Evolutionary conservation across 1,140 invertebrate genomes (phyloP).

Genomic region (Drosophila obscura): DNA sequence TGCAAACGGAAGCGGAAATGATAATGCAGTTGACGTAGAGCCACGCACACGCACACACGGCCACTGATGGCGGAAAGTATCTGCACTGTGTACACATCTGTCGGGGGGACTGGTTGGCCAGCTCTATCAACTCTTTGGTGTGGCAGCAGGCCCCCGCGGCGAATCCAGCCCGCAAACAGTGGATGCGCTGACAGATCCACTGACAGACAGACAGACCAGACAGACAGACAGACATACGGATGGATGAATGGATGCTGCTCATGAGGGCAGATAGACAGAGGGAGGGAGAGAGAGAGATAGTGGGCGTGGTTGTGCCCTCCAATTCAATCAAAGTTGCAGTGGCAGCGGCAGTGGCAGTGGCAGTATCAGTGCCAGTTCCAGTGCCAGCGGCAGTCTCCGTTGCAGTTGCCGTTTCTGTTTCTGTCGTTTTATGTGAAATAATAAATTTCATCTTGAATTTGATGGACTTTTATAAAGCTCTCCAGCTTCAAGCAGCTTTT

Average conservation of each 20-base stretch:
- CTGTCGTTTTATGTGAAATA: conserved; percentile 50
- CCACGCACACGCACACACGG: conserved; percentile 11
- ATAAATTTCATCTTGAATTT: conserved; percentile 58
- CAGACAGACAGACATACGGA: too few species aligned
- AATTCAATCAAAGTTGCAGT: conserved; percentile 47
- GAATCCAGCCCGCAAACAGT: too few species aligned
- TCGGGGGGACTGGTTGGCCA: not conserved
- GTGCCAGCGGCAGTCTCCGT: conserved; percentile 12
- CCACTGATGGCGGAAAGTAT: not conserved
- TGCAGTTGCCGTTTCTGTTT: conserved; percentile 19
- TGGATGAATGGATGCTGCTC: too few species aligned
- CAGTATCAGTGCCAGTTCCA: conserved; percentile 1
- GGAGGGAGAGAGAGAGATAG: too few species aligned
- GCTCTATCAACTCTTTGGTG: not conserved
- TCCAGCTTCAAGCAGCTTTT: not conserved
- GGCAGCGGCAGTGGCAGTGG: conserved; percentile 4
- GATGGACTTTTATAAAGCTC: conserved; percentile 43
- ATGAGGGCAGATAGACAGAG: too few species aligned
- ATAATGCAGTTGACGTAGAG: conserved; percentile 56
- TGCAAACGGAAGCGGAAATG: conserved; percentile 66
- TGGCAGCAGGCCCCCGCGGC: not conserved
- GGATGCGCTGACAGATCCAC: too few species aligned
- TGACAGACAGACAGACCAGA: too few species aligned
- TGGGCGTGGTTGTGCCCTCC: conserved; percentile 10
- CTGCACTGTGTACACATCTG: not conserved